Base-by-base conservation (phyloP, 2,888 invertebrate species). In the Arctia plantaginis region DNA sequence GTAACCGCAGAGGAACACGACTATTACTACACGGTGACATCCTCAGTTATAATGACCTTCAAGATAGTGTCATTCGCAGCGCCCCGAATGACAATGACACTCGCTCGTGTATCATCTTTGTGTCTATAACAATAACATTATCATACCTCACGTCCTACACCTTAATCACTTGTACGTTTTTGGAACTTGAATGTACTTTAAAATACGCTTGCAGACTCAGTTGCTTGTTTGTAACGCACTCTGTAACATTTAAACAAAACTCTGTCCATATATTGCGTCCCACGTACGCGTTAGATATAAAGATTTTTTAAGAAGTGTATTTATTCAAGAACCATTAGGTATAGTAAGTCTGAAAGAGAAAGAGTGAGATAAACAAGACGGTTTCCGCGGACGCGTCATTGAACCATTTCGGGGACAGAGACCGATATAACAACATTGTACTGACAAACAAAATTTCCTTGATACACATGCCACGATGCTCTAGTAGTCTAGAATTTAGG, bases 401-500 rank as follows among this genome's bases (percentile, higher is more conserved):
- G 89, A 90, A 90, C 90, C 87, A 80, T 87, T 91, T 91, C 83
- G 88, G 83, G 90, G 88, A 83, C 87, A 83, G 75, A 83, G 79
- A 81, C 86, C 82, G 81, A 86, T 81, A 85, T 85, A 82, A 83
- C 76, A 84, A 77, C 77, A 82, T 77, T 74, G 69, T 79, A 83
- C 77, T 81, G 79, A 84, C 81, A 79, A 80, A 84, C 82, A 82
- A 83, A 82, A 82, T 81, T 85, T 78, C 73, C 77, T 85, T 82
- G 67, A 74, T 80, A 77, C 78, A 27, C 27, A 41, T 74, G 71
- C 75, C 79, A 73, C 69, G 71, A 71, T 81, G 81, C 80, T 82
- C 80, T 78, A 80, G 81, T 75, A 82, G 80, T 82, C 78, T 78
- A 80, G 80, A 75, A 82, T 80, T 77, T 77, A 71, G 77, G 51